Conservation (phyloP, 2,888 invertebrate species). For the Lithodes maja region DNA sequence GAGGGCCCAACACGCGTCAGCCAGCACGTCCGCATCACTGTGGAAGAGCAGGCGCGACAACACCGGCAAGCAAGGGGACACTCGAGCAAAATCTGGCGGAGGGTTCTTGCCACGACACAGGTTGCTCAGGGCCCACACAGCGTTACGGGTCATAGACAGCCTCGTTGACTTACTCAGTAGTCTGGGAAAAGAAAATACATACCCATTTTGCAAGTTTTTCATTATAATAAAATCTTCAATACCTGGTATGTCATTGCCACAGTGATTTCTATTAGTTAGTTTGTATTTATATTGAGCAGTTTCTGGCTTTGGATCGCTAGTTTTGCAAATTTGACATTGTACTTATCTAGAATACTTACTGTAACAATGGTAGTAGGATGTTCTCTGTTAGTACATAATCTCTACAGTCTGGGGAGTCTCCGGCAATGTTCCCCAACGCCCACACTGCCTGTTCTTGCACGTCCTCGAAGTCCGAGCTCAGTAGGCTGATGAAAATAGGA, state of each 20-base stretch:
- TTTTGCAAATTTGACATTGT: no score
- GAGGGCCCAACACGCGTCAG: constrained; percentile 95
- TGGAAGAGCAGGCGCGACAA: constrained; percentile 91
- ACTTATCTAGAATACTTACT: constrained; percentile 85
- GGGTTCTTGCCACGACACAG: constrained; percentile 98
- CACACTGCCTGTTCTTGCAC: constrained; percentile 95
- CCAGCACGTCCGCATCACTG: constrained; percentile 86
- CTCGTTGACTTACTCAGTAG: constrained; percentile 87
- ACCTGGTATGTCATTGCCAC: no score
- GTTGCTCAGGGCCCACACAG: constrained; percentile 99
- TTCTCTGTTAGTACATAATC: constrained; percentile 88
- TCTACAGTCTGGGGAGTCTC: constrained; percentile 79
- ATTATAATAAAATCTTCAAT: no score
- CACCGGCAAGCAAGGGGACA: constrained; percentile 86
- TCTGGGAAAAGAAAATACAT: constrained; percentile 78
- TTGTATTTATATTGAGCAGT: no score
- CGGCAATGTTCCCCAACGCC: constrained; percentile 98
- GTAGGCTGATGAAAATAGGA: constrained; percentile 84
- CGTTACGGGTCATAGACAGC: constrained; percentile 93
- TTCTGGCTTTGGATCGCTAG: no score
- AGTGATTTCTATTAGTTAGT: no score
- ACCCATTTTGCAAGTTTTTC: no score
- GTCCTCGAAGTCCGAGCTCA: constrained; percentile 81
- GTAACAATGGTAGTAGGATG: constrained; percentile 87
- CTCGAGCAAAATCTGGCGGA: constrained; percentile 86